Evolutionary conservation across 2,797 vertebrate species (phyloP), one percentile per base, ranked within the genome.

Genomic region (Trematomus bernacchii): DNA sequence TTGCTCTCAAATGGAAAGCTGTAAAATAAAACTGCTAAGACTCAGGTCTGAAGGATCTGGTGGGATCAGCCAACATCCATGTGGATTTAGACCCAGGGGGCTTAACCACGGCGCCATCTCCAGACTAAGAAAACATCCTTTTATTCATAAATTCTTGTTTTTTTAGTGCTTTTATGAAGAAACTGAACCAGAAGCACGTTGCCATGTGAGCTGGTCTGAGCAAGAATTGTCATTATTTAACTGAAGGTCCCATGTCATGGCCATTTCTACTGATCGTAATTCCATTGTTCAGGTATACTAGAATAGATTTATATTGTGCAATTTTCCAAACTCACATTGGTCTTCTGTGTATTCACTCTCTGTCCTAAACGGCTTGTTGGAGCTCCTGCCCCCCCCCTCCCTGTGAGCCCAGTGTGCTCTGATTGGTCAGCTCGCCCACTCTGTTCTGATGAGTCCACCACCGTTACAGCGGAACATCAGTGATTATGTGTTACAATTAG

Each of bases 121-220:
- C 75, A 84, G 76, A 66, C 77, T 75, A 75, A 75, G 83, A 83
- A 86, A 87, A 88, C 80, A 87, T 86, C 69, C 71, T 69, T 84
- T 85, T 82, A 78, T 79, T 82, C 57, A 72, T 77, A 71, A 78
- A 51, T 42, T 55, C 33, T 37, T 37, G 7, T 73, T 53, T 1
- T 52, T 82, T 78, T 67, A 53, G 69, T 55, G 68, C 47, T 43
- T 69, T 51, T 60, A n/a, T 59, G 15, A 4, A 51, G 40, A 15
- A 40, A 73, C 81, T 69, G 57, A 40, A 71, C 42, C 10, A 30
- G 57, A 37, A 68, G 3, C 40, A 5, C 27, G 27, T 27, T 27
- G 27, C 27, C 15, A 11, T 64, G 52, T 15, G 18, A 73, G 59
- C 55, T 66, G 7, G 71, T 71, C 21, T 55, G 48, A 37, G 60